Conservation (phyloP, 2,797 vertebrate species). For the Pyrocephalus nanus region DNA sequence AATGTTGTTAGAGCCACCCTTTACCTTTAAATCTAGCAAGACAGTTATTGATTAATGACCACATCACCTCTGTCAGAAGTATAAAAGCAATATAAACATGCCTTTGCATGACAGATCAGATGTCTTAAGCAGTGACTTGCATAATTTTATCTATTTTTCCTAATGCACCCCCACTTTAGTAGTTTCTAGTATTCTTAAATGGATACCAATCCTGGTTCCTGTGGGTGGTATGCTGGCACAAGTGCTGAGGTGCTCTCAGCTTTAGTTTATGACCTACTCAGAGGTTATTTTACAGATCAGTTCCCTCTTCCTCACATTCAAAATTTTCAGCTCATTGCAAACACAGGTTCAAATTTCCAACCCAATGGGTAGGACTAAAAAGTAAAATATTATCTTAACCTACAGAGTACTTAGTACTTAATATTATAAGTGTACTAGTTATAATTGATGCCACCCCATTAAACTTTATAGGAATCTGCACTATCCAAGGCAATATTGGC, state of each 20-base stretch:
- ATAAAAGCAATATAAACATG: slow-evolving; percentile 40
- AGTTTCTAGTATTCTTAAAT: background rate
- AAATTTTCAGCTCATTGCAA: background rate
- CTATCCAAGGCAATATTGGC: background rate
- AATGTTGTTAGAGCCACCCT: background rate
- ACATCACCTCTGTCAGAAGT: slow-evolving; percentile 24
- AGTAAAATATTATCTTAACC: background rate
- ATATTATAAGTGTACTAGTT: background rate
- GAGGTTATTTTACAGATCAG: background rate
- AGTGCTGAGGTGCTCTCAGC: background rate
- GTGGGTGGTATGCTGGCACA: background rate
- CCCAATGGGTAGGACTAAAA: background rate
- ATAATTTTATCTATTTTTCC: background rate
- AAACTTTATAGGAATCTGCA: background rate
- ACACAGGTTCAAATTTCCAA: background rate
- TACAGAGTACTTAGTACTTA: background rate
- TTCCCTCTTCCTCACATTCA: background rate
- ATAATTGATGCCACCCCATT: background rate
- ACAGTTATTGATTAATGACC: slow-evolving; percentile 46
- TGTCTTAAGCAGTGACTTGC: background rate
- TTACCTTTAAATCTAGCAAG: slow-evolving; percentile 46
- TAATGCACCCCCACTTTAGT: background rate
- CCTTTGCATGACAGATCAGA: background rate
- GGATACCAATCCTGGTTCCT: background rate
- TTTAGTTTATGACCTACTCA: background rate